These are phyloP conservation scores for Gallinago media DNA, from an alignment of 2,113 vertebrate genomes.

Conservation along the genomic window DNA sequence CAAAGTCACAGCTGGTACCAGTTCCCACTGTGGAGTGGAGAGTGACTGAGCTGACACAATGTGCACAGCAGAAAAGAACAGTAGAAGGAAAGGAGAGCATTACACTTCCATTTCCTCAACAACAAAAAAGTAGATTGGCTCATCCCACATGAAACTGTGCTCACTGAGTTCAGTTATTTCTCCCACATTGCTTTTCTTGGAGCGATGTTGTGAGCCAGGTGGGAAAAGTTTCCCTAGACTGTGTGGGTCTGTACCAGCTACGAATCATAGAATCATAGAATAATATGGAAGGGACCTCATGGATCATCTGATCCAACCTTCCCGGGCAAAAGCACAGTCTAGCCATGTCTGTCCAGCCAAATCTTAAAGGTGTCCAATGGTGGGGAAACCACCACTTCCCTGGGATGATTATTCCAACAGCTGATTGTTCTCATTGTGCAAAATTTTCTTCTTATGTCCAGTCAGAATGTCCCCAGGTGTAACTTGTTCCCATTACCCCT, in stretches of 20 bases:
- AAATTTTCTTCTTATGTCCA: not conserved
- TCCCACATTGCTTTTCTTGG: not conserved
- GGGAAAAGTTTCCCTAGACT: not conserved
- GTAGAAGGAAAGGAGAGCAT: not conserved
- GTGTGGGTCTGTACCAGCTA: accelerated
- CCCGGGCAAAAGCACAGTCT: not conserved
- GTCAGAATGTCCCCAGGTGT: not conserved
- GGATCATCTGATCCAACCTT: not conserved
- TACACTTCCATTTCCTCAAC: not conserved
- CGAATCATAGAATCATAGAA: not conserved
- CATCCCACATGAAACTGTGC: not conserved
- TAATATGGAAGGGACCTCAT: not conserved
- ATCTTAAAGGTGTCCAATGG: not conserved
- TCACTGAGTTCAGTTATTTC: not conserved
- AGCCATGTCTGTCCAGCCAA: not conserved
- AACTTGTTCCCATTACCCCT: not conserved
- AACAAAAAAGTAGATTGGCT: not conserved
- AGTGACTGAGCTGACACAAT: not conserved
- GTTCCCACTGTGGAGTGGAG: not conserved
- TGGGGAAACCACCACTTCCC: not conserved
- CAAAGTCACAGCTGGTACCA: not conserved
- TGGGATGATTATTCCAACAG: not conserved
- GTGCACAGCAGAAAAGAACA: not conserved
- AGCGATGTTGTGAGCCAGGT: not conserved
- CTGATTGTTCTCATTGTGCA: not conserved